phyloP scores from a whole-genome alignment of 2,797 vertebrate species.

The Silurus aristotelis region DNA sequence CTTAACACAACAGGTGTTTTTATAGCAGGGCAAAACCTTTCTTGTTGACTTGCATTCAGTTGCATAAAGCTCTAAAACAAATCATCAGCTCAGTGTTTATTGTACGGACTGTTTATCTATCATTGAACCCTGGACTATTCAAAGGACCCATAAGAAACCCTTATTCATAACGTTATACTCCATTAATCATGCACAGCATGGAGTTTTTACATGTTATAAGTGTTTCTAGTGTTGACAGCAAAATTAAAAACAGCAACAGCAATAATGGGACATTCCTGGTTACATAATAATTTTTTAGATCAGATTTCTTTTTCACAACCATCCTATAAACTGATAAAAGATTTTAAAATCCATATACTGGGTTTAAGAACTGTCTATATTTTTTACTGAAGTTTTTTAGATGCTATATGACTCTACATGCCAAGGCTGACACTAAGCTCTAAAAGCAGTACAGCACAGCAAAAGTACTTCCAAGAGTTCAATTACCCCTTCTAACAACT shows the following conservation, averaged over 20 bases:
- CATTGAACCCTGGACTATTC: background rate
- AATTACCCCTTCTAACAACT: conserved; percentile 48
- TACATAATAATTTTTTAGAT: background rate
- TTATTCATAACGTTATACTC: background rate
- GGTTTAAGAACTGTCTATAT: background rate
- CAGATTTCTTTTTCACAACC: background rate
- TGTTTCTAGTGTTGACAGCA: background rate
- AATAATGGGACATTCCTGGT: background rate
- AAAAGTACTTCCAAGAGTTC: conserved; percentile 40
- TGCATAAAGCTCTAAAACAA: background rate
- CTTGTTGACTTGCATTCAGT: background rate
- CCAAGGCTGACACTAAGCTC: conserved; percentile 29
- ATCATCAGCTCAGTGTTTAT: background rate
- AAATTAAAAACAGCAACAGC: no score
- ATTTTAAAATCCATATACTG: background rate
- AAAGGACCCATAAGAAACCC: background rate
- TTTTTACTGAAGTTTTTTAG: background rate
- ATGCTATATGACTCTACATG: background rate
- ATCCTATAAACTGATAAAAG: background rate
- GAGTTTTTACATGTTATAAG: background rate
- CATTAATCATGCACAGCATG: background rate
- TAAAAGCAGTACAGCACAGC: conserved; percentile 37
- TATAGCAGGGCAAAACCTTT: background rate
- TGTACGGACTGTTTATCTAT: no score
- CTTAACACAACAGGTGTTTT: background rate